These are phyloP conservation scores for Baryphthengus martii DNA, from an alignment of 2,113 vertebrate species.

Conservation along the genomic window DNA sequence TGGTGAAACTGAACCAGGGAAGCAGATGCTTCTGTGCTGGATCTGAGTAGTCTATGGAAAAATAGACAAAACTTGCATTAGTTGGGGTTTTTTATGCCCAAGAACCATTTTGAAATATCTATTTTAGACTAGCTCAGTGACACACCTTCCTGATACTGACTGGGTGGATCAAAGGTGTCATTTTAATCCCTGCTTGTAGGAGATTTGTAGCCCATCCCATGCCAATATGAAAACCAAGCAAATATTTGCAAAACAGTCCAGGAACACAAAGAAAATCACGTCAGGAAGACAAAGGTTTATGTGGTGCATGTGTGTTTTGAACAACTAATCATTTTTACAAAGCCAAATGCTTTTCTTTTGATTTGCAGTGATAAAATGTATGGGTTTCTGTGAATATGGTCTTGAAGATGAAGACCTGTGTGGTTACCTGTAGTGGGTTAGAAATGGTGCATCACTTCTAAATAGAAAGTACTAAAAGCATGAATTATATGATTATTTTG, in stretches of 20 bases:
- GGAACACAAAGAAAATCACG: neutral
- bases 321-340: neutral
- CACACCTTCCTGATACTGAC: no score
- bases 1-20: neutral
- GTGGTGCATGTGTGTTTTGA: neutral
- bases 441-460: neutral
- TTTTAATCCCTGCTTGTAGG: neutral
- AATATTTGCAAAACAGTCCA: neutral
- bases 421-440: neutral
- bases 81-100: neutral
- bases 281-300: fast-evolving
- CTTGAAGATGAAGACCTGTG: neutral
- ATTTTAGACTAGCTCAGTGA: neutral
- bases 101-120: neutral
- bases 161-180: no score
- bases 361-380: fast-evolving
- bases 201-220: neutral
- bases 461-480: neutral
- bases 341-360: neutral
- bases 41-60: neutral
- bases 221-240: neutral
- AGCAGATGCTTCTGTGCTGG: neutral
- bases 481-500: neutral
- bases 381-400: neutral
- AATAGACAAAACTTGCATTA: neutral